Percentiles rank a stretch among this genome's conserved stretches.
Conservation (phyloP, 2,113 vertebrate genomes). For the Ceyx melanurus region DNA sequence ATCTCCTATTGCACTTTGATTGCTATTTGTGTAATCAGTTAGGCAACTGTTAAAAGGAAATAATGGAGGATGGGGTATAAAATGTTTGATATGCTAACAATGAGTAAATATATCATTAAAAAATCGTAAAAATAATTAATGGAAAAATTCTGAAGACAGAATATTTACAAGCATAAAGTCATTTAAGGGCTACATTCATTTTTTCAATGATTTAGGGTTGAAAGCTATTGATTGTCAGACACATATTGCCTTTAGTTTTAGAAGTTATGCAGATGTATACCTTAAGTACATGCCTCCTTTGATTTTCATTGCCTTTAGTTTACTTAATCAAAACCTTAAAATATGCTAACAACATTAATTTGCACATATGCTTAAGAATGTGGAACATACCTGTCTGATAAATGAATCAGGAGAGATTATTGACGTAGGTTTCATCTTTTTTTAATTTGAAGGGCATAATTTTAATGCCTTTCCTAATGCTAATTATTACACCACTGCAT, state of each 20-base stretch:
- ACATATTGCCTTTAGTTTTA: not conserved
- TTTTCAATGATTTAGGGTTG: not conserved
- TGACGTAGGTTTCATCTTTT: not conserved
- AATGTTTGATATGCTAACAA: not conserved
- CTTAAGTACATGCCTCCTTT: not conserved
- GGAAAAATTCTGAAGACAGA: not conserved
- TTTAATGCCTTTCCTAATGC: not conserved
- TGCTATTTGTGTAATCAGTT: not conserved
- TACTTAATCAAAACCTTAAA: not conserved
- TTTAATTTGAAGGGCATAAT: not conserved
- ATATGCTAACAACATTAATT: not conserved
- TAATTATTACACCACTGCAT: not conserved
- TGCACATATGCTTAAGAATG: not conserved
- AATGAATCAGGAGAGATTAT: not conserved
- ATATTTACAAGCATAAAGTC: not conserved
- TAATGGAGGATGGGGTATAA: not conserved
- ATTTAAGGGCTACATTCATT: not conserved
- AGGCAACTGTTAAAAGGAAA: not conserved
- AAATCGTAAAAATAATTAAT: not conserved
- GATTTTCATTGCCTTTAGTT: not conserved
- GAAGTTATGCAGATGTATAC: not conserved
- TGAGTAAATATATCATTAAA: not conserved
- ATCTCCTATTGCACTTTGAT: not conserved
- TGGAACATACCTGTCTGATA: not conserved
- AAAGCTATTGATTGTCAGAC: not conserved